These are phyloP conservation scores for Diogma glabrata DNA, from an alignment of 2,888 invertebrate species.

Conservation along the genomic window DNA sequence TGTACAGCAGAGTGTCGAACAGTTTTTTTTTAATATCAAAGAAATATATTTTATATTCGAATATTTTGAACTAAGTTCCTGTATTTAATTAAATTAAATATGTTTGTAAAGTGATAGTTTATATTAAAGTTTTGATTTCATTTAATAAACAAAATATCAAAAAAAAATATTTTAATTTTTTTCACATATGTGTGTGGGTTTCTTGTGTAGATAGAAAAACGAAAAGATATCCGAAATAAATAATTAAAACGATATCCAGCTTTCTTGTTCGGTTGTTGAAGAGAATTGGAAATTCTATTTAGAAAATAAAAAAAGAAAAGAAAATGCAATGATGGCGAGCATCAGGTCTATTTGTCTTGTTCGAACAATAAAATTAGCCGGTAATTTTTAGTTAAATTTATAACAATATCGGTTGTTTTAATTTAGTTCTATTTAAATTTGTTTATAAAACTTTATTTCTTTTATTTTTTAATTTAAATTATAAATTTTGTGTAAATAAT, in stretches of 20 bases:
- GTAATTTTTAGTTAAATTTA: slow-evolving; percentile 8
- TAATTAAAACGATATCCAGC: neutral
- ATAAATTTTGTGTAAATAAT: slow-evolving; percentile 8
- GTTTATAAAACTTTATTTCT: neutral
- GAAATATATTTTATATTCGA: too few relatives aligned
- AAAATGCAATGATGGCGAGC: slow-evolving; percentile 18
- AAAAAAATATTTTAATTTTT: too few relatives aligned
- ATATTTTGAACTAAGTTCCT: too few relatives aligned
- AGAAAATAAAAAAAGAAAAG: slow-evolving; percentile 4
- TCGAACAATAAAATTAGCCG: slow-evolving; percentile 10
- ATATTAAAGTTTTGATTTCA: too few relatives aligned
- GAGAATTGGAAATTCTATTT: too few relatives aligned
- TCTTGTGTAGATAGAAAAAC: too few relatives aligned
- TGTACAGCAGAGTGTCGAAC: too few relatives aligned
- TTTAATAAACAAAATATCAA: too few relatives aligned
- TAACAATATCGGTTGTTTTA: slow-evolving; percentile 5
- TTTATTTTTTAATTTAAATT: slow-evolving; percentile 7
- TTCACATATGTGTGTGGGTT: too few relatives aligned
- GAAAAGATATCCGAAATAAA: neutral
- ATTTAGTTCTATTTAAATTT: neutral
- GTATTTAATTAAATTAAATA: too few relatives aligned
- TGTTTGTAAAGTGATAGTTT: too few relatives aligned
- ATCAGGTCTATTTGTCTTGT: slow-evolving; percentile 13
- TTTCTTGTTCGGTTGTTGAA: slow-evolving; percentile 6
- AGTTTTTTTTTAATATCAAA: too few relatives aligned